phyloP scores from a whole-genome alignment of 2,113 vertebrate species.

The Eretmochelys imbricata region DNA sequence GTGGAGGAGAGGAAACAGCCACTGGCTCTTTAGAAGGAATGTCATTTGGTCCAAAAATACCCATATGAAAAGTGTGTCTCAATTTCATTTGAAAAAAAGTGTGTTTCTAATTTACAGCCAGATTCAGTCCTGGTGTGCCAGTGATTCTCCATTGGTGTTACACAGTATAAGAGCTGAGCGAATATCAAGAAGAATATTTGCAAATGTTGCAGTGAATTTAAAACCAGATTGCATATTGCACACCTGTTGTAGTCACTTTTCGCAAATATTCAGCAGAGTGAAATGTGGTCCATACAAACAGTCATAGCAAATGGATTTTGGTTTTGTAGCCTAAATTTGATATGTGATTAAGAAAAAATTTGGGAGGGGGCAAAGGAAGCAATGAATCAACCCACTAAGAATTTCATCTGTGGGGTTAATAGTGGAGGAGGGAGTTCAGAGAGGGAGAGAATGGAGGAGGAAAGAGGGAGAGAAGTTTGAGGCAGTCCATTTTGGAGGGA shows the following conservation, averaged over 20 bases:
- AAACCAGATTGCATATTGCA: not conserved
- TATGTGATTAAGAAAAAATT: not conserved
- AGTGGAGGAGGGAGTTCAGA: not conserved
- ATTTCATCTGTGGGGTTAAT: not conserved
- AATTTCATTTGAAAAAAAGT: not conserved
- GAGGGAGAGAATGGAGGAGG: not conserved
- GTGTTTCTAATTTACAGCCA: not conserved
- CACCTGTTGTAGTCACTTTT: not conserved
- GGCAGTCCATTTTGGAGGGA: not conserved
- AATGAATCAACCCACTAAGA: not conserved
- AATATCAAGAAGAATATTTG: not conserved
- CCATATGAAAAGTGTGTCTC: not conserved
- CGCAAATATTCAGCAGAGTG: not conserved
- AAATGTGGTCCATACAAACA: not conserved
- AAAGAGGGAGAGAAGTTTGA: conserved; percentile 19
- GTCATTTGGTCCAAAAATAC: not conserved
- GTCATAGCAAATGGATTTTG: not conserved
- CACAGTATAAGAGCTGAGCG: rapidly evolving
- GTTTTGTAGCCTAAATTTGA: not conserved
- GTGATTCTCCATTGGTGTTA: not conserved
- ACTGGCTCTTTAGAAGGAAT: not conserved
- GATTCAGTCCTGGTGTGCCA: not conserved
- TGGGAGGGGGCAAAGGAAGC: not conserved
- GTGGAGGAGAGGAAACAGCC: not conserved
- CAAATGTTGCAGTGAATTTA: not conserved